phyloP scores from a whole-genome alignment of 2,113 vertebrate genomes.

The Petrocephalus zakoni region DNA sequence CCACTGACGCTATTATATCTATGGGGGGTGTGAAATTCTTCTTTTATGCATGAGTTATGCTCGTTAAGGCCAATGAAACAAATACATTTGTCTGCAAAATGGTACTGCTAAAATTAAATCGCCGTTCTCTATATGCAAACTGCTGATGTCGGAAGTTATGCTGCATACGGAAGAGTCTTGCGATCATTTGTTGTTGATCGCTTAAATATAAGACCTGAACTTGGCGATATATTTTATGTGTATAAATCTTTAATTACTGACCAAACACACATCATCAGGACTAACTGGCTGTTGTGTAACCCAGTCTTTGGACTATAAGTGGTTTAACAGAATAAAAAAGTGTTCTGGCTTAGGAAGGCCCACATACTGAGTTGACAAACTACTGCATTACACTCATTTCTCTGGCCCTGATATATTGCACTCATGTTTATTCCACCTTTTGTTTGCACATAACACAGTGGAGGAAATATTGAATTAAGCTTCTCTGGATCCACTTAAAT shows the following conservation, averaged over 20 bases:
- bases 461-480: not conserved
- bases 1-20: not conserved
- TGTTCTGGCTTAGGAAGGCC: not conserved
- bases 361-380: not conserved
- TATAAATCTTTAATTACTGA: not conserved
- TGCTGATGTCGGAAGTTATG: not conserved
- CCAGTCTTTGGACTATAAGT: not conserved
- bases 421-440: not conserved
- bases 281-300: not conserved
- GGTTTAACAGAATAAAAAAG: not conserved
- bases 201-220: not conserved
- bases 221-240: not conserved
- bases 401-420: not conserved
- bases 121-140: not conserved
- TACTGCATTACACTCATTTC: not conserved
- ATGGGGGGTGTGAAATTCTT: not conserved
- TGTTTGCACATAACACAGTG: not conserved
- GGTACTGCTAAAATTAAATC: not conserved
- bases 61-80: not conserved
- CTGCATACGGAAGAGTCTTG: not conserved
- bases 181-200: not conserved
- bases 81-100: not conserved
- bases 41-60: not conserved
- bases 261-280: conserved; percentile 3
- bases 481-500: not conserved